A percentile compares a stretch with the other conserved stretches of the same genome.
phyloP scores from a whole-genome alignment of 2,888 invertebrate genomes.

The Mimumesa dahlbomi region DNA sequence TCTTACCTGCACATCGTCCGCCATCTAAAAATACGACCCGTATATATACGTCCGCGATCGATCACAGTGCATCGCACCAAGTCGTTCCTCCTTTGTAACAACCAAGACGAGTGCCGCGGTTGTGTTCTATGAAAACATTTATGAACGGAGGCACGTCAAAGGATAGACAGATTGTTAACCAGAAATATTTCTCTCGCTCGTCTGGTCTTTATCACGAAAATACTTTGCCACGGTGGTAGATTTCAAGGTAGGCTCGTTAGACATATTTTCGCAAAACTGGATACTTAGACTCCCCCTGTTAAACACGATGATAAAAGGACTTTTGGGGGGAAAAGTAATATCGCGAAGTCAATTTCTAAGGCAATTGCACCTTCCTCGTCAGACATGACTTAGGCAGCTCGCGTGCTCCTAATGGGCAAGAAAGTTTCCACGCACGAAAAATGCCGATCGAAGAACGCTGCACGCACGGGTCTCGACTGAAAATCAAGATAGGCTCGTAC shows the following conservation, averaged over 20 bases:
- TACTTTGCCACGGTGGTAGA: too few relatives aligned
- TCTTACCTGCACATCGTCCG: conserved; percentile 51
- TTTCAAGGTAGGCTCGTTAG: too few relatives aligned
- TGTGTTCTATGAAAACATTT: conserved; percentile 13
- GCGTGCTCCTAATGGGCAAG: conserved; percentile 56
- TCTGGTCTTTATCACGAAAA: too few relatives aligned
- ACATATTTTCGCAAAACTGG: too few relatives aligned
- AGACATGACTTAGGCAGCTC: conserved; percentile 25
- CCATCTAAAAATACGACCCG: conserved; percentile 58
- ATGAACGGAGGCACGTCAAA: conserved; percentile 2
- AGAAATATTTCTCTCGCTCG: too few relatives aligned
- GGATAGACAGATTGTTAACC: too few relatives aligned
- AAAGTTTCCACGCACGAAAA: conserved; percentile 55
- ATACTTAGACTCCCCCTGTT: too few relatives aligned
- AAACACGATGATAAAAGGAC: too few relatives aligned
- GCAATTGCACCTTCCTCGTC: conserved; percentile 17
- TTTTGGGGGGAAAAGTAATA: conserved; percentile 16
- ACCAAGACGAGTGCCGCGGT: neutral
- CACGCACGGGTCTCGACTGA: conserved; percentile 34
- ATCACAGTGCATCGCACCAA: conserved; percentile 45
- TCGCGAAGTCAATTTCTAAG: conserved; percentile 28
- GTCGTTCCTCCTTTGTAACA: conserved; percentile 7
- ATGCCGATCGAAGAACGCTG: conserved; percentile 37
- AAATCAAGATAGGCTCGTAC: conserved; percentile 48
- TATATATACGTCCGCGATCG: conserved; percentile 40